Conservation (phyloP, 2,888 invertebrate genomes). For the Thera britannica region DNA sequence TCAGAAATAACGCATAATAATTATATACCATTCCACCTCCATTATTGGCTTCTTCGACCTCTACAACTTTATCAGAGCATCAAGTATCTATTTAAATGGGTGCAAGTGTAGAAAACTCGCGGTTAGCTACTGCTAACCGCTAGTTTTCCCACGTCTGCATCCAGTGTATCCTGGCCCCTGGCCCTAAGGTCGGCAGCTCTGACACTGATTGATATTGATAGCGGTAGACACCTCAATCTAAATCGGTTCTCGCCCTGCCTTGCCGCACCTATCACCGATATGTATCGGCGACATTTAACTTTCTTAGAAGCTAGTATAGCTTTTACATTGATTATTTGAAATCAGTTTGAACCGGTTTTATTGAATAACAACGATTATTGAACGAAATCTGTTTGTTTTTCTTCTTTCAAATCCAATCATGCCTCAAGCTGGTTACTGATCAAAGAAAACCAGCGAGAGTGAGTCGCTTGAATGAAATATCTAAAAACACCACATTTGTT, state of each 20-base stretch:
- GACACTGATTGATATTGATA: constrained; percentile 77
- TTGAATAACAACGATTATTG: too few species aligned
- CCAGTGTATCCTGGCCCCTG: constrained; percentile 12
- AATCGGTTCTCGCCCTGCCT: constrained; percentile 19
- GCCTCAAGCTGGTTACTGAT: too few species aligned
- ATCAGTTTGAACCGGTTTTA: neutral
- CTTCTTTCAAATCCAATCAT: too few species aligned
- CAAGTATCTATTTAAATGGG: too few species aligned
- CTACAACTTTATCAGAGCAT: too few species aligned
- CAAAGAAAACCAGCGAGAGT: too few species aligned
- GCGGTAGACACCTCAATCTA: constrained; percentile 49
- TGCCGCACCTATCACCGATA: constrained; percentile 20
- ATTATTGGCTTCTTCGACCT: too few species aligned
- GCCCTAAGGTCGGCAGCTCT: constrained; percentile 15
- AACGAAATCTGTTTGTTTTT: neutral
- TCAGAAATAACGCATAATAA: too few species aligned
- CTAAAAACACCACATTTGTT: neutral
- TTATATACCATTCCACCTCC: too few species aligned
- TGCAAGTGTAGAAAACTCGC: too few species aligned
- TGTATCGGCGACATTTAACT: constrained; percentile 15
- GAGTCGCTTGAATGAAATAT: neutral
- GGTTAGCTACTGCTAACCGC: too few species aligned
- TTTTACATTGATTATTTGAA: constrained; percentile 19
- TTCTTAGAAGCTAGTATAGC: constrained; percentile 10
- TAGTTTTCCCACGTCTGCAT: constrained; percentile 7